Conservation (phyloP, 1,140 invertebrate genomes). For the Caenorhabditis latens region DNA sequence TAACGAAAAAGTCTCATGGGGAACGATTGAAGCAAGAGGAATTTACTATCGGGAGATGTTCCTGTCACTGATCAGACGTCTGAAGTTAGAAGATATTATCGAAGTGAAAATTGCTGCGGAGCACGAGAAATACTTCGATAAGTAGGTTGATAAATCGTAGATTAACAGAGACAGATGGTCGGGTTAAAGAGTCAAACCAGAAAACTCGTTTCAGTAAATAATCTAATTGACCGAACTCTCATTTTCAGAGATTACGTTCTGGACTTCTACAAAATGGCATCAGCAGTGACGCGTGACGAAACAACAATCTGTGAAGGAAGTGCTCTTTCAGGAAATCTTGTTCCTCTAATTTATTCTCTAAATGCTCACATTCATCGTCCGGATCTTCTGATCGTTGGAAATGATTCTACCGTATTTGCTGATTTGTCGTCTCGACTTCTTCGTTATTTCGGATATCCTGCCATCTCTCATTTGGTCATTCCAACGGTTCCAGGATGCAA, state of each 20-base stretch:
- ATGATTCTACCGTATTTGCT: constrained; percentile 37
- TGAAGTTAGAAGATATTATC: constrained; percentile 92
- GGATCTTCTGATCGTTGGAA: constrained; percentile 54
- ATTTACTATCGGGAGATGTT: constrained; percentile 94
- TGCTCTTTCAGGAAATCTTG: constrained; percentile 59
- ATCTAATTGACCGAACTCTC: constrained; percentile 20
- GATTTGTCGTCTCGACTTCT: constrained; percentile 24
- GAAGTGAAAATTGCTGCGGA: constrained; percentile 84
- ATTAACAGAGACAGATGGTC: too few species aligned
- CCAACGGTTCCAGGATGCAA: constrained; percentile 80
- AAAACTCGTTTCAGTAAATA: constrained; percentile 87
- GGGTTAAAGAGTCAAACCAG: constrained; percentile 86
- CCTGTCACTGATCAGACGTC: constrained; percentile 91
- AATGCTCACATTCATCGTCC: constrained; percentile 49
- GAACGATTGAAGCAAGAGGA: constrained; percentile 87
- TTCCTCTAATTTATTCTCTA: constrained; percentile 61
- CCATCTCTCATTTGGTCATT: constrained; percentile 63
- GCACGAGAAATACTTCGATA: constrained; percentile 42
- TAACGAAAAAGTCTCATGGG: constrained; percentile 98
- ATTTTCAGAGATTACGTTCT: constrained; percentile 87
- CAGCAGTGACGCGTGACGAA: constrained; percentile 95
- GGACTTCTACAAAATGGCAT: constrained; percentile 92
- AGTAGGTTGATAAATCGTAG: neutral
- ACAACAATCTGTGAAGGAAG: constrained; percentile 87
- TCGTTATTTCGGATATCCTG: constrained; percentile 53